phyloP scores from a whole-genome alignment of 2,888 invertebrate species.

The Slavum lentiscoides region DNA sequence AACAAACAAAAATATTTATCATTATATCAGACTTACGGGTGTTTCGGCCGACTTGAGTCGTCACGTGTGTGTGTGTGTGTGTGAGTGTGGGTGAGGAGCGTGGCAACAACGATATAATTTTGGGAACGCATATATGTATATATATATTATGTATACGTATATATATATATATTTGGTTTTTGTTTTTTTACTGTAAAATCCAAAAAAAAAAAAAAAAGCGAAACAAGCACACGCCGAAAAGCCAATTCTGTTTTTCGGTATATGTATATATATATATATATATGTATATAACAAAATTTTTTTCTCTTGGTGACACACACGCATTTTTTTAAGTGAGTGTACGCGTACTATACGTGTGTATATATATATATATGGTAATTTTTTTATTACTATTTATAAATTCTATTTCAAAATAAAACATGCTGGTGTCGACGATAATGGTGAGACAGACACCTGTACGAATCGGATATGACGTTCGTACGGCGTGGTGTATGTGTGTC shows the following conservation, averaged over 20 bases:
- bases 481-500: too few species aligned
- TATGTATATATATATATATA: not conserved
- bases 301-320: too few species aligned
- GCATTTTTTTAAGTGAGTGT: too few species aligned
- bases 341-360: too few species aligned
- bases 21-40: constrained; percentile 50
- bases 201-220: constrained; percentile 36
- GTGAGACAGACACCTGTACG: too few species aligned
- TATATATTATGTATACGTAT: constrained; percentile 6
- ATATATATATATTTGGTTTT: constrained; percentile 16
- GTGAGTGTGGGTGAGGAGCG: constrained; percentile 9
- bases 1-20: constrained; percentile 21
- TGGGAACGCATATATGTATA: constrained; percentile 11
- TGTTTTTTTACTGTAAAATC: constrained; percentile 8
- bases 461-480: too few species aligned
- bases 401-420: too few species aligned
- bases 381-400: too few species aligned
- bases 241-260: constrained; percentile 32
- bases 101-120: constrained; percentile 5
- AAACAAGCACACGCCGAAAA: constrained; percentile 45
- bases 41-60: constrained; percentile 51
- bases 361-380: too few species aligned
- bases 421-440: too few species aligned
- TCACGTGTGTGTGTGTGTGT: constrained; percentile 46
- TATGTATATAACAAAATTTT: too few species aligned